phyloP scores from a whole-genome alignment of 2,797 vertebrate genomes.

The Merluccius polli region DNA sequence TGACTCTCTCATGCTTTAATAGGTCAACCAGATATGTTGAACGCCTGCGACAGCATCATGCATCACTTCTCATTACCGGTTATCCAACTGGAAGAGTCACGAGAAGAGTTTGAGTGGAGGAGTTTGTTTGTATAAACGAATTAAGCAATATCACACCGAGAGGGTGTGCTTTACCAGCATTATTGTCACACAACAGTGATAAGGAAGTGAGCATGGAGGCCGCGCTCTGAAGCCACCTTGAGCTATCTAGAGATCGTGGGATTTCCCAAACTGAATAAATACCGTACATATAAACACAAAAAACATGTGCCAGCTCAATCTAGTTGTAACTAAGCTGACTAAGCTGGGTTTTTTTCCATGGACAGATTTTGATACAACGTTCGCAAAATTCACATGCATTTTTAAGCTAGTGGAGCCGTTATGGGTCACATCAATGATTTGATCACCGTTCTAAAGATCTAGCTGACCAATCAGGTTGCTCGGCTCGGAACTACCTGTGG shows the following conservation, averaged over 20 bases:
- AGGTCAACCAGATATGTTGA: neutral
- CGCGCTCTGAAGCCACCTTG: neutral
- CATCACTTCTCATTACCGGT: neutral
- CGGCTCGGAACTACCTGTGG: neutral
- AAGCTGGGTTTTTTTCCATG: no score
- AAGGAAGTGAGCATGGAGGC: no score
- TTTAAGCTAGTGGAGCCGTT: no score
- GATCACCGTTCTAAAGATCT: neutral
- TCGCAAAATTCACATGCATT: neutral
- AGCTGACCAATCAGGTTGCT: neutral
- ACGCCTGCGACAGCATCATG: neutral
- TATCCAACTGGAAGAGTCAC: neutral
- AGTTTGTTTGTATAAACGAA: neutral
- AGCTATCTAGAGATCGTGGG: neutral
- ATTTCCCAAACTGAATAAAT: neutral
- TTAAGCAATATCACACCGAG: neutral
- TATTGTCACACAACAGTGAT: no score
- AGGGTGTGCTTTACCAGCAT: neutral
- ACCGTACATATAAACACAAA: no score
- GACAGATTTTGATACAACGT: slow-evolving; percentile 4
- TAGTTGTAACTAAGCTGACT: no score
- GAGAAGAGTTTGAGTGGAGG: no score
- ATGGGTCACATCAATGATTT: no score
- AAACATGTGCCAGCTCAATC: no score
- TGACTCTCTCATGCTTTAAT: slow-evolving; percentile 16